A percentile compares a stretch with the other conserved stretches of the same genome.
phyloP scores from a whole-genome alignment of 2,113 vertebrate species.

The Psephotus haematonotus region DNA sequence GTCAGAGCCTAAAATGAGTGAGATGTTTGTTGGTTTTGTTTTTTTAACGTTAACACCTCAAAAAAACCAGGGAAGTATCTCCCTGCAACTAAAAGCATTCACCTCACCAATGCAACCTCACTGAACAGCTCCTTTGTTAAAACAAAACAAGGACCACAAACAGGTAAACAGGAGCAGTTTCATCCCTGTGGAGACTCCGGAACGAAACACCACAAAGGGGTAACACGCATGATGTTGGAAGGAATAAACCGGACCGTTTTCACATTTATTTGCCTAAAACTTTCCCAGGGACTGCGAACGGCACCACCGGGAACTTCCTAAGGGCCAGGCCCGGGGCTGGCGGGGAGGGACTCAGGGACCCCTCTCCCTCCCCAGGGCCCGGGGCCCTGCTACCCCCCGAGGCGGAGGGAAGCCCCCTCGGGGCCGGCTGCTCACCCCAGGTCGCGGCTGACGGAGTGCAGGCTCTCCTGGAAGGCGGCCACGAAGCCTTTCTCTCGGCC shows the following conservation, averaged over 20 bases:
- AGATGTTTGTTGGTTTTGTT: background rate
- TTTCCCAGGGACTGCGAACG: fast-evolving
- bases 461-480: slow-evolving; percentile 91
- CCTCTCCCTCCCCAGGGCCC: background rate
- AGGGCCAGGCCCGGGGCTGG: background rate
- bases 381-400: background rate
- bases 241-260: fast-evolving
- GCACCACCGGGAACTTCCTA: background rate
- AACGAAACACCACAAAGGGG: background rate
- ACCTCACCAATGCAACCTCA: background rate
- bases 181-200: background rate
- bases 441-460: slow-evolving; percentile 95
- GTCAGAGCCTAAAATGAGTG: background rate
- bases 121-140: background rate
- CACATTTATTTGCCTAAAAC: background rate
- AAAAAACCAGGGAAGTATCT: background rate
- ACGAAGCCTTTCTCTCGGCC: slow-evolving; percentile 92
- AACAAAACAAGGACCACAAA: background rate
- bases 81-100: background rate
- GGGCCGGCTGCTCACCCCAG: slow-evolving; percentile 83
- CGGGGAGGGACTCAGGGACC: background rate
- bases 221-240: fast-evolving
- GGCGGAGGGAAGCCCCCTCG: background rate
- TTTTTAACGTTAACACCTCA: background rate
- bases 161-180: background rate